Conservation (phyloP, 2,797 vertebrate species). For the Melopsittacus undulatus region DNA sequence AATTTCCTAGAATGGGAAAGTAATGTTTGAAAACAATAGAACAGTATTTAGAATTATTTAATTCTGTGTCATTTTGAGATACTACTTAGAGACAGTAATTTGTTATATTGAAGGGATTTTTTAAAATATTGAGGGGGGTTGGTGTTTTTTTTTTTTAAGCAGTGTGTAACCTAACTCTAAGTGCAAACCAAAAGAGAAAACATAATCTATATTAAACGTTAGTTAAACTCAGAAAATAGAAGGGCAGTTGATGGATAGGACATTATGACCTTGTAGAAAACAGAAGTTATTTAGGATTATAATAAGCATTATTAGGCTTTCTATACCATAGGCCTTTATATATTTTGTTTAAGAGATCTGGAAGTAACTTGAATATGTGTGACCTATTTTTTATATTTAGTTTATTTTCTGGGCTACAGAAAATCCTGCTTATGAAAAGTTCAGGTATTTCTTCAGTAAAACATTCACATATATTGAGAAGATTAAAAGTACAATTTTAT, state of each 20-base stretch:
- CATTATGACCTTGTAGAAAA: not conserved
- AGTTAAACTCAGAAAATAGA: not conserved
- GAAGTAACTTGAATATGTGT: not conserved
- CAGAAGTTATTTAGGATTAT: not conserved
- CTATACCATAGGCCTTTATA: not conserved
- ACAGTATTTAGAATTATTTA: not conserved
- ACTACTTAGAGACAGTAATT: not conserved
- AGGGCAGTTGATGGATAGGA: not conserved
- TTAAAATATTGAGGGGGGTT: not conserved
- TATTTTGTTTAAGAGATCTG: not conserved
- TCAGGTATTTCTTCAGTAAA: not conserved
- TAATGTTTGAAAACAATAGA: not conserved
- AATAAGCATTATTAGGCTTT: not conserved
- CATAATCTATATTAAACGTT: not conserved
- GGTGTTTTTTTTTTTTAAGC: not conserved
- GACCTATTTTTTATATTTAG: not conserved
- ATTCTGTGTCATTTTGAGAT: not conserved
- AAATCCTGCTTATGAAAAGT: not conserved
- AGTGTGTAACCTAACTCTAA: not conserved
- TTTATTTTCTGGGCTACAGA: not conserved
- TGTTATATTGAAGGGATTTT: not conserved
- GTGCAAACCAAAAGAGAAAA: not conserved
- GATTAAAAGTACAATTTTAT: not conserved
- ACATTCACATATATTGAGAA: not conserved
- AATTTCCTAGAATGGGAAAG: not conserved